Evolutionary conservation across 2,797 vertebrate genomes (phyloP), one percentile per base, ranked within the genome.

Genomic region (Threskiornis aethiopicus): DNA sequence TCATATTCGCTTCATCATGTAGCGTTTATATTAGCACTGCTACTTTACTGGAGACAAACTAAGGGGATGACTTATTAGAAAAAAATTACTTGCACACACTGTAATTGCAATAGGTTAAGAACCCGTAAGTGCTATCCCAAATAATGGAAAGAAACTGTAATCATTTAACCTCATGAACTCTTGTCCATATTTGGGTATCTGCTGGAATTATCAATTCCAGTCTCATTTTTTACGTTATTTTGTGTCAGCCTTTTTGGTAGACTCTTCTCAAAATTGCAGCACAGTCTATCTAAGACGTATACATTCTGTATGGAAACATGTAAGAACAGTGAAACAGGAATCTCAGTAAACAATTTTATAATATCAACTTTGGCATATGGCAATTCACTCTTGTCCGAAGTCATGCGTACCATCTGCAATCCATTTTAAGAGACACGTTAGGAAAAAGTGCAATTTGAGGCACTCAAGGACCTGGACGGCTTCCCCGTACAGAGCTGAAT

Each of bases 21-120:
- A 79, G 62, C 77, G 49, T 81, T 87, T 83, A 13, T 65, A 65
- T 81, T 64, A 84, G 44, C 33, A 62, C 31, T 93, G 46, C 64
- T 76, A 1, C 73, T 84, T 57, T 62, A 25, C 67, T 84, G 65
- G 70, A 79, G 80, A 58, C 20, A 87, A 91, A 88, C 78, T 58
- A 84, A 89, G 31, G 39, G 25, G 20, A 87, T 87, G 44, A 66
- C 29, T 84, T 95, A 76, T 25, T 91, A 71, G 73, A 88, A 85
- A 76, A 76, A 84, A 95, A 90, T 79, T 47, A 70, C 83, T 92
- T 90, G 42, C 21, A 67, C 8, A 20, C 19, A 21, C 39, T 75
- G 16, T 77, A 91, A 94, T 91, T 89, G 73, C 37, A 82, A 8
- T 76, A 57, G 76, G 57, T 84, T 94, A 77, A 93, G 79, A 84